phyloP scores from a whole-genome alignment of 1,140 invertebrate genomes.

The Pseudomyrmex gracilis region DNA sequence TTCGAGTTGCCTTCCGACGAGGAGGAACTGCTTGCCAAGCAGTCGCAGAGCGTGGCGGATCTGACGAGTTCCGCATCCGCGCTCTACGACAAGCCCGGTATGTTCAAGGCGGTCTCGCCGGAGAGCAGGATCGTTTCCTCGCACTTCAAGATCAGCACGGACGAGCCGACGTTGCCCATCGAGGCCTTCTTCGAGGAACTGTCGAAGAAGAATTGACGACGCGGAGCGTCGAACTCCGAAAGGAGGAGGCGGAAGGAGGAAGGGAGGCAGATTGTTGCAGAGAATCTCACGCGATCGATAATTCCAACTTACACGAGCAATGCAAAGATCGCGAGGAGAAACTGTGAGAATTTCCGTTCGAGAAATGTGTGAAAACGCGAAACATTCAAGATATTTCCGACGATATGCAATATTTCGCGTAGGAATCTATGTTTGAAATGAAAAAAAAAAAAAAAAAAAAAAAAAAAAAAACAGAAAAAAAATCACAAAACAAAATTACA shows the following conservation, averaged over 20 bases:
- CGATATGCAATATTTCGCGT: not conserved
- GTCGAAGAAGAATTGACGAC: conserved; percentile 75
- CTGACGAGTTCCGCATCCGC: conserved; percentile 85
- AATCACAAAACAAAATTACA: not conserved
- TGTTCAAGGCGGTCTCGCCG: conserved; percentile 83
- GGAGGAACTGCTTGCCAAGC: conserved; percentile 82
- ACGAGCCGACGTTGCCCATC: conserved; percentile 86
- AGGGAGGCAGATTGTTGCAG: not conserved
- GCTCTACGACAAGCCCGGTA: conserved; percentile 83
- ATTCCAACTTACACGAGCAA: too few species aligned
- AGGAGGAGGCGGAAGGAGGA: too few species aligned
- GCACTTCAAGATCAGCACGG: conserved; percentile 83
- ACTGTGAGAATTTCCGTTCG: too few species aligned
- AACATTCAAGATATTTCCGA: not conserved
- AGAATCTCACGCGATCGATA: too few species aligned
- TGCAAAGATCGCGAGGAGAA: too few species aligned
- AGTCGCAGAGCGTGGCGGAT: conserved; percentile 85
- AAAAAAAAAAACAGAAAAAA: too few species aligned
- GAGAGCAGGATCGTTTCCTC: conserved; percentile 76
- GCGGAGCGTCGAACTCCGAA: not conserved
- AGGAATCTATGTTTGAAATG: not conserved
- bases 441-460: not conserved
- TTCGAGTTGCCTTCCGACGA: conserved; percentile 63
- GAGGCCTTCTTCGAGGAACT: conserved; percentile 86
- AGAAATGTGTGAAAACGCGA: not conserved